Conservation (phyloP, 2,113 vertebrate genomes). For the Oriolus oriolus region DNA sequence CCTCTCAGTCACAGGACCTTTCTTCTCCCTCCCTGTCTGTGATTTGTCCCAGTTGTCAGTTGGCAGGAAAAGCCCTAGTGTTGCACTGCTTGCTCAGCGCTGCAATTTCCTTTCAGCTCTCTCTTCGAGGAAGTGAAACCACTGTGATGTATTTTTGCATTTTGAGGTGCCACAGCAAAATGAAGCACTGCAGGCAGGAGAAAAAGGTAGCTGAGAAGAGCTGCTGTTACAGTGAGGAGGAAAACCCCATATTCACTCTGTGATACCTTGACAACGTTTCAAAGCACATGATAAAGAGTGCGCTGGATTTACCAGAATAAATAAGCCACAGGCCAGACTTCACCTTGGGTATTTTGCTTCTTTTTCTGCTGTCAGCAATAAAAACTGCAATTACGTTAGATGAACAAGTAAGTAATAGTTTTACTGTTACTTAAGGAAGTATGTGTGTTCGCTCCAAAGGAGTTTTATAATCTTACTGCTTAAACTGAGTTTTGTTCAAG, state of each 20-base stretch:
- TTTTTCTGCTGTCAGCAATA: not conserved
- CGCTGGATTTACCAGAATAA: not conserved
- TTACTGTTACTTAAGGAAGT: not conserved
- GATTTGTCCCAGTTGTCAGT: not conserved
- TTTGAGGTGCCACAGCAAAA: slow-evolving; percentile 24
- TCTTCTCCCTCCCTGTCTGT: not conserved
- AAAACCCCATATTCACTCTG: accelerated
- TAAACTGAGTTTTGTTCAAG: not conserved
- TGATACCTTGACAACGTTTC: not conserved
- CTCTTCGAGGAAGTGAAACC: slow-evolving; percentile 64
- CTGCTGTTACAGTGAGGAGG: not conserved
- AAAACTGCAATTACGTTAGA: not conserved
- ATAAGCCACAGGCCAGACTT: not conserved
- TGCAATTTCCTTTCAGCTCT: slow-evolving; percentile 27
- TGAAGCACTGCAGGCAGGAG: not conserved
- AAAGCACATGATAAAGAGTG: not conserved
- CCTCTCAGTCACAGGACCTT: not conserved
- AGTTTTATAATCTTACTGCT: not conserved
- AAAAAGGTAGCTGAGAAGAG: not conserved
- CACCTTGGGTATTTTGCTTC: not conserved
- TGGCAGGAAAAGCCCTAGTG: not conserved
- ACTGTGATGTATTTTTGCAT: not conserved
- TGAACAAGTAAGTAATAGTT: slow-evolving; percentile 45
- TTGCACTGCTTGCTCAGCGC: slow-evolving; percentile 6
- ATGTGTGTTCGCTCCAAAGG: not conserved